Percentiles rank a stretch among this genome's conserved stretches.
phyloP scores from a whole-genome alignment of 2,888 invertebrate species.

The Andrena chrysosceles region DNA sequence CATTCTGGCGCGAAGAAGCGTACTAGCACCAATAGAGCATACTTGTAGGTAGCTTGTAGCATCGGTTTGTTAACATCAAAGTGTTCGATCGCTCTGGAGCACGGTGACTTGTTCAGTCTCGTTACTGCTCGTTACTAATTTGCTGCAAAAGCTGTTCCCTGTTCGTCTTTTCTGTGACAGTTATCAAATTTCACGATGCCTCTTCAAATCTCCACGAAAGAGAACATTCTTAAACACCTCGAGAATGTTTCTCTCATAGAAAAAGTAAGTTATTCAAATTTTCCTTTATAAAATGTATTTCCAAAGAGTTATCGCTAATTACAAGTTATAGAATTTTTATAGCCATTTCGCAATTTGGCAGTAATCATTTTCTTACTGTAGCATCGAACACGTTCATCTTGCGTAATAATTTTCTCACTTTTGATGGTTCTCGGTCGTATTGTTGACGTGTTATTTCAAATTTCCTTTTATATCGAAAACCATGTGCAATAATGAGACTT shows the following conservation, averaged over 20 bases:
- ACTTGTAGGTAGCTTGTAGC: not conserved
- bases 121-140: not conserved
- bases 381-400: no score
- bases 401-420: no score
- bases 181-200: constrained; percentile 64
- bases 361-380: no score
- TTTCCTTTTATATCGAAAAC: not conserved
- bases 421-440: no score
- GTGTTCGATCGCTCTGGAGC: not conserved
- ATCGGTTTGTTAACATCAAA: not conserved
- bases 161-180: not conserved
- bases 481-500: not conserved
- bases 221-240: constrained; percentile 78
- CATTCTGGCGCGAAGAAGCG: constrained; percentile 50
- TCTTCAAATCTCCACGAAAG: constrained; percentile 80
- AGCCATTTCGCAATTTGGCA: no score
- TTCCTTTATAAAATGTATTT: not conserved
- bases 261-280: constrained; percentile 71
- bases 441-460: not conserved
- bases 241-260: constrained; percentile 78
- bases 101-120: not conserved
- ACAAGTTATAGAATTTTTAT: no score
- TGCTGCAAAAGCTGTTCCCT: not conserved
- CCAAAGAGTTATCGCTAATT: no score
- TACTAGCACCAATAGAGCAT: not conserved